These are phyloP conservation scores for Eulemur mongoz DNA, from an alignment of 2,797 vertebrate species.

Conservation along the genomic window DNA sequence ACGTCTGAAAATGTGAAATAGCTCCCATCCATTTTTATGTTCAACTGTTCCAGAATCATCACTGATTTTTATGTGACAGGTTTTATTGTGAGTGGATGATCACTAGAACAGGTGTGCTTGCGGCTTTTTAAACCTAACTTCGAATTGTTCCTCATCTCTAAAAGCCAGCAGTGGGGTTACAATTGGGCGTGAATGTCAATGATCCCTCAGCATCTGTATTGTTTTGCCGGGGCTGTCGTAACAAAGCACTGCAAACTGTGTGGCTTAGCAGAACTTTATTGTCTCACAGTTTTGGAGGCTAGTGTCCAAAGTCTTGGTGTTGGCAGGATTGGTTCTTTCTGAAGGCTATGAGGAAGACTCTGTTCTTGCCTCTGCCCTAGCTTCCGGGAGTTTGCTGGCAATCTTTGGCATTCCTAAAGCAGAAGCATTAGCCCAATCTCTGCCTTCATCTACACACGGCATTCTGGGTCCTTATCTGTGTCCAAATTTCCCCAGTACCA, in stretches of 20 bases:
- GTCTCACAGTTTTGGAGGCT: not conserved
- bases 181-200: not conserved
- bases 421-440: not conserved
- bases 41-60: not conserved
- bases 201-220: not conserved
- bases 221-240: not conserved
- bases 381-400: not conserved
- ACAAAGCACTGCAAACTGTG: not conserved
- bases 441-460: not conserved
- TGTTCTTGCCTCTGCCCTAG: not conserved
- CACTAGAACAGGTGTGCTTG: not conserved
- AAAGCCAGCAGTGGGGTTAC: not conserved
- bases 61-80: not conserved
- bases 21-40: not conserved
- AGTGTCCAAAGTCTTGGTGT: not conserved
- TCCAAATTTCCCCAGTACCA: not conserved
- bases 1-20: not conserved
- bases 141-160: not conserved
- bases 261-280: not conserved
- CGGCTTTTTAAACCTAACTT: not conserved
- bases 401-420: not conserved
- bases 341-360: not conserved
- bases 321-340: not conserved
- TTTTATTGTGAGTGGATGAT: not conserved
- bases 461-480: not conserved